A percentile compares a stretch with the other conserved stretches of the same genome.
Conservation (phyloP, 2,888 invertebrate genomes). For the Bugula neritina region DNA sequence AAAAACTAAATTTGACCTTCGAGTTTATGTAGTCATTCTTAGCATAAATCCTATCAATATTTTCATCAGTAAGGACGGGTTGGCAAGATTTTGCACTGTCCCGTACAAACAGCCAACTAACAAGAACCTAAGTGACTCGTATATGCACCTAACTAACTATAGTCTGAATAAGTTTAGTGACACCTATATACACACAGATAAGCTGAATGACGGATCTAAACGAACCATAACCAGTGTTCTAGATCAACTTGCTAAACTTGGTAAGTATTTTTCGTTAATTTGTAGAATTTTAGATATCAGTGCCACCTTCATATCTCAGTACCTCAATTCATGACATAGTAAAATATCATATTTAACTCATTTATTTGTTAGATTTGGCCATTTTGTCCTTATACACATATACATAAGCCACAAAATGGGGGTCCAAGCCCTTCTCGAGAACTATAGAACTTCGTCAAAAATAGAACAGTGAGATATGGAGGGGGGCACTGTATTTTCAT, state of each 20-base stretch:
- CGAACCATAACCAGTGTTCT: conserved; percentile 55
- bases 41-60: conserved; percentile 55
- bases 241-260: conserved; percentile 40
- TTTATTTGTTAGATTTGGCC: too few relatives aligned
- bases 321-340: too few relatives aligned
- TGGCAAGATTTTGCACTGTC: conserved; percentile 56
- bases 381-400: too few relatives aligned
- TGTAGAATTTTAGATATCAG: too few relatives aligned
- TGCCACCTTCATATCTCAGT: too few relatives aligned
- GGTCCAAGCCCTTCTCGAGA: too few relatives aligned
- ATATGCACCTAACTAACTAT: conserved; percentile 57
- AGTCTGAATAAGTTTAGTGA: conserved; percentile 55
- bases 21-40: conserved; percentile 55
- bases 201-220: conserved; percentile 54
- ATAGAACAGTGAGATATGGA: too few relatives aligned
- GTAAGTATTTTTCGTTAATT: too few relatives aligned
- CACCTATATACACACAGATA: conserved; percentile 52
- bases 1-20: conserved; percentile 55
- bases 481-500: too few relatives aligned
- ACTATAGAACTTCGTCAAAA: too few relatives aligned
- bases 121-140: conserved; percentile 54
- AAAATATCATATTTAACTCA: too few relatives aligned
- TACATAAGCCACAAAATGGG: too few relatives aligned
- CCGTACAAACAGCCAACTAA: conserved; percentile 53
- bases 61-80: conserved; percentile 49